A percentile compares a stretch with the other conserved stretches of the same genome.
These are phyloP conservation scores for Synodontis membranacea DNA, from an alignment of 2,113 vertebrate genomes.

Conservation along the genomic window DNA sequence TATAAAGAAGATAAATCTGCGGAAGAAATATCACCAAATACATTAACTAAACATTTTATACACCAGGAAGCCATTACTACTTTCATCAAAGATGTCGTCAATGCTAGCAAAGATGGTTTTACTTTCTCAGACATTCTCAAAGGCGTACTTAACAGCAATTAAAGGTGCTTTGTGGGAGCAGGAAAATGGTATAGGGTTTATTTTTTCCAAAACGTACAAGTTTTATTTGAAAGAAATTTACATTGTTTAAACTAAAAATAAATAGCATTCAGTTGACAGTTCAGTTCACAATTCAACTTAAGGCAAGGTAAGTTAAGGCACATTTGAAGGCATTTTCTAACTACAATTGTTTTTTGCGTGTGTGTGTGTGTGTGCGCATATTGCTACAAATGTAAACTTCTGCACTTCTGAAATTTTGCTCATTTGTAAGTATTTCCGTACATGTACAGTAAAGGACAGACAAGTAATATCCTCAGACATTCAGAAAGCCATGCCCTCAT, in stretches of 20 bases:
- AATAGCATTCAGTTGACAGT: not conserved
- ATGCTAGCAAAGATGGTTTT: constrained; percentile 13
- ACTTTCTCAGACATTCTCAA: constrained; percentile 18
- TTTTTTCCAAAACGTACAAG: not conserved
- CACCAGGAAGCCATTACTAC: not conserved
- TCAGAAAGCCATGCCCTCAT: not conserved
- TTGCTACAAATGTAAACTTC: constrained; percentile 32
- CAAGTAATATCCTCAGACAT: not conserved
- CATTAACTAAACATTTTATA: constrained; percentile 26
- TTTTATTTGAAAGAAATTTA: not conserved
- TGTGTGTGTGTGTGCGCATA: constrained; percentile 6
- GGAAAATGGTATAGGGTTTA: not conserved
- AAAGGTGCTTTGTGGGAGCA: not conserved
- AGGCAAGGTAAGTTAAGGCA: not conserved
- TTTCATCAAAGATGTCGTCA: not conserved
- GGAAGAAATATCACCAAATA: constrained; percentile 3
- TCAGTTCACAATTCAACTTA: not conserved
- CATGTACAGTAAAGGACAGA: not conserved
- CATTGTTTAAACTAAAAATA: constrained; percentile 11
- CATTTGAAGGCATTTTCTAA: not conserved
- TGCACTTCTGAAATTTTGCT: constrained; percentile 8
- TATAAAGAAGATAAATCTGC: constrained; percentile 1
- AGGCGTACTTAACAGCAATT: not conserved
- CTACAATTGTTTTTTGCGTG: not conserved
- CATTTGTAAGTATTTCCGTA: not conserved